A percentile compares a stretch with the other conserved stretches of the same genome.
Evolutionary conservation across 1,140 invertebrate genomes (phyloP).

Genomic region (Formica selysi): DNA sequence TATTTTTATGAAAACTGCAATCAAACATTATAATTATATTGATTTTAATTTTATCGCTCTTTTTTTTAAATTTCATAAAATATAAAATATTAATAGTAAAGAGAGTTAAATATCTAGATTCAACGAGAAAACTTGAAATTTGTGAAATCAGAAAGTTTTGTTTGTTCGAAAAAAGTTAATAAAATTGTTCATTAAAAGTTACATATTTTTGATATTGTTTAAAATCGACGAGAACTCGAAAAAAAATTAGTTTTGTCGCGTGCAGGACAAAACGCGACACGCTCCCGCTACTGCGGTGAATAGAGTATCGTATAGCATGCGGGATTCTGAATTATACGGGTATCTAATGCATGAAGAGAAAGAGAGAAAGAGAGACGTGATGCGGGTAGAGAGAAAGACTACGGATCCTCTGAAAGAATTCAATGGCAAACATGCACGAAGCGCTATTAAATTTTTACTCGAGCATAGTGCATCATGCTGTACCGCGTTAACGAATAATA

Average conservation of each 20-base stretch:
- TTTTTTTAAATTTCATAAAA: constrained; percentile 7
- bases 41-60: not conserved
- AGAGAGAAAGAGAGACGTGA: constrained; percentile 37
- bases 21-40: not conserved
- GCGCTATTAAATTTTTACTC: constrained; percentile 65
- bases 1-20: not conserved
- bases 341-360: constrained; percentile 65
- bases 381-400: constrained; percentile 55
- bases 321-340: constrained; percentile 72
- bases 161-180: not conserved
- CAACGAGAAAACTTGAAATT: constrained; percentile 1
- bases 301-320: constrained; percentile 64
- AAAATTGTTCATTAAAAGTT: not conserved
- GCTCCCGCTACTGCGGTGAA: constrained; percentile 70
- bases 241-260: constrained; percentile 41
- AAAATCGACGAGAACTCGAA: constrained; percentile 21
- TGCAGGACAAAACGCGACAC: constrained; percentile 70
- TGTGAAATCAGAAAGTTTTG: not conserved
- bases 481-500: constrained; percentile 67
- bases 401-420: constrained; percentile 63
- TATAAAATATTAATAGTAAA: not conserved
- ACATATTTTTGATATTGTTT: not conserved
- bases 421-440: constrained; percentile 59
- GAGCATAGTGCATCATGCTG: constrained; percentile 72
- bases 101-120: not conserved